A percentile compares a stretch with the other conserved stretches of the same genome.
Evolutionary conservation across 2,113 vertebrate genomes (phyloP).

Genomic region (Campylomormyrus tamandua): DNA sequence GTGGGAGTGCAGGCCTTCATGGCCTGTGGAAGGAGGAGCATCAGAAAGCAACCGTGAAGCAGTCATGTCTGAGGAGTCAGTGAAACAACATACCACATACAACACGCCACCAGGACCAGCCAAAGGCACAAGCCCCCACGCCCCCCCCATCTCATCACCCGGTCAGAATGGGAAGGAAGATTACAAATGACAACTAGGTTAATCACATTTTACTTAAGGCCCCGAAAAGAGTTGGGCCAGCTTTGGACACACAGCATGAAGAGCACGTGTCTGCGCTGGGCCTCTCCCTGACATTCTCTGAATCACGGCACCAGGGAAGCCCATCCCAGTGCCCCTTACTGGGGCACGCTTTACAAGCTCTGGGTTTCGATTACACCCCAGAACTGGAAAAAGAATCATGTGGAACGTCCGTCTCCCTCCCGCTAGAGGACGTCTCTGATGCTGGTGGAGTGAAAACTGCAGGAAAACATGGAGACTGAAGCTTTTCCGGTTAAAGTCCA

Average conservation of each 20-base stretch:
- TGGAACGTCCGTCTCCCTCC: background rate
- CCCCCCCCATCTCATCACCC: background rate
- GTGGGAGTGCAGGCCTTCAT: constrained; percentile 29
- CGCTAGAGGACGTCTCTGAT: background rate
- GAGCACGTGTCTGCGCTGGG: background rate
- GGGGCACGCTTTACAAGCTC: background rate
- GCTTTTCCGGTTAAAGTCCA: background rate
- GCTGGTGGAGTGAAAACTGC: background rate
- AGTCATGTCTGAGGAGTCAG: background rate
- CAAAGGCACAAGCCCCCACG: background rate
- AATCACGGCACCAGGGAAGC: background rate
- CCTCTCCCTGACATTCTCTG: background rate
- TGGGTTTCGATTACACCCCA: background rate
- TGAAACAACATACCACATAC: background rate
- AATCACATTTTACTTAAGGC: background rate
- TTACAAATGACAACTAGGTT: background rate
- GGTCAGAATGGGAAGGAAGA: background rate
- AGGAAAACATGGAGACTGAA: background rate
- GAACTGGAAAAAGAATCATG: background rate
- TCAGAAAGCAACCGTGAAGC: background rate
- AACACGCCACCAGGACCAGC: background rate
- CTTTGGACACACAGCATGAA: background rate
- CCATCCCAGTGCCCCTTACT: background rate
- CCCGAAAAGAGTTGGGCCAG: background rate
- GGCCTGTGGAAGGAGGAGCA: constrained; percentile 20